Evolutionary conservation across 23 tunicate genomes (phyloP).

Genomic region (Ciona savignyi): DNA sequence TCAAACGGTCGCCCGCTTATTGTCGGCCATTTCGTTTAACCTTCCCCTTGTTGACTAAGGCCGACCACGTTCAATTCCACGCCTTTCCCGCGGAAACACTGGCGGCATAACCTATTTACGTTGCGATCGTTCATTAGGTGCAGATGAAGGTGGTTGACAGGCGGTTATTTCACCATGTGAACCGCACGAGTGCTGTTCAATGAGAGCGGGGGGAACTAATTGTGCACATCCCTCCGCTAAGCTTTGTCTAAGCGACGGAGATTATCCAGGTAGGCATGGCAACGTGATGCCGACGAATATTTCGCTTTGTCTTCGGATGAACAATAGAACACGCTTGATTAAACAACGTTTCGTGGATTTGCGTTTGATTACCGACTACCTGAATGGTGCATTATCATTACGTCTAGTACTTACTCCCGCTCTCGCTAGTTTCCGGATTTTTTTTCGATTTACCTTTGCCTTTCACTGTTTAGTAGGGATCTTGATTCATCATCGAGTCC

Average conservation of each 20-base stretch:
- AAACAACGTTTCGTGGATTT: constrained; percentile 1
- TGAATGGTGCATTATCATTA: not conserved
- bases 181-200: constrained; percentile 1
- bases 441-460: not conserved
- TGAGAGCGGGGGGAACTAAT: not conserved
- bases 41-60: not conserved
- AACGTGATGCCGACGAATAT: constrained; percentile 1
- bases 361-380: not conserved
- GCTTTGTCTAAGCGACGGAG: not conserved
- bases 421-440: not conserved
- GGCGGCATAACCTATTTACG: not conserved
- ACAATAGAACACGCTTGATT: not conserved
- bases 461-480: not conserved
- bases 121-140: constrained; percentile 1
- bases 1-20: not conserved
- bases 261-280: not conserved
- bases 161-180: constrained; percentile 1
- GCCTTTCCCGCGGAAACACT: not conserved
- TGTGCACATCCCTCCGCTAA: constrained; percentile 1
- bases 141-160: constrained; percentile 1
- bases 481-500: too few relatives aligned
- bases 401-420: not conserved
- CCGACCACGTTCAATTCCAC: not conserved
- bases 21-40: not conserved
- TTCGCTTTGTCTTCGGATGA: not conserved